Conservation (phyloP, 2,113 vertebrate species). For the Arenaria interpres region DNA sequence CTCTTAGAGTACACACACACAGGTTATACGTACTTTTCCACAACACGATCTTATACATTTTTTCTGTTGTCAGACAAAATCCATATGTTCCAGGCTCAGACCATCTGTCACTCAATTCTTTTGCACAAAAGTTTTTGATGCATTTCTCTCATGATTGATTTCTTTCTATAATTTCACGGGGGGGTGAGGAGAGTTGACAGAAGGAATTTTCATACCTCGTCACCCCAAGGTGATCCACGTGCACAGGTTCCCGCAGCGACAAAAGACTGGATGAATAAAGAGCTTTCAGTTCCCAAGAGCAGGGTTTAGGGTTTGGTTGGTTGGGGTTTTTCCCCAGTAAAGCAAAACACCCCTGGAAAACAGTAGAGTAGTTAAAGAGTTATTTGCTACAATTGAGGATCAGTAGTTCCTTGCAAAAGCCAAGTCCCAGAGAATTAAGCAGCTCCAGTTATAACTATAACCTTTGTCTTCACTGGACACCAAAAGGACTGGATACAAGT, state of each 20-base stretch:
- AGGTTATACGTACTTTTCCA: conserved; percentile 30
- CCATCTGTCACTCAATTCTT: conserved; percentile 42
- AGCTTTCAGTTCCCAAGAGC: background rate
- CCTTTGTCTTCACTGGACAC: background rate
- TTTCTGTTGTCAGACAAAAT: conserved; percentile 59
- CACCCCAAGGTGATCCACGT: background rate
- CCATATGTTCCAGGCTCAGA: conserved; percentile 34
- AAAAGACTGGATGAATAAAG: background rate
- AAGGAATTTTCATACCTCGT: conserved; percentile 27
- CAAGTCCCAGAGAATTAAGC: background rate
- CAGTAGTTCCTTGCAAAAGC: background rate
- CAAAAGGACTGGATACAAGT: background rate
- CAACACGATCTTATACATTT: background rate
- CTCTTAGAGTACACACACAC: background rate
- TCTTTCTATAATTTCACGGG: background rate
- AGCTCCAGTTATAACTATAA: background rate
- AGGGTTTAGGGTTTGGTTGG: background rate
- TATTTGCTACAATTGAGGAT: background rate
- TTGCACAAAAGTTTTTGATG: conserved; percentile 10
- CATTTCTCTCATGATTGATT: conserved; percentile 31
- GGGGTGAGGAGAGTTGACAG: background rate
- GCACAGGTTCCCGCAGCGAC: background rate
- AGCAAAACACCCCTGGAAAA: background rate
- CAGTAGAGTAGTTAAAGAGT: background rate
- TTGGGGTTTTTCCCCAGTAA: background rate